phyloP scores from a whole-genome alignment of 2,888 invertebrate genomes.

The Pegoplata infirma region DNA sequence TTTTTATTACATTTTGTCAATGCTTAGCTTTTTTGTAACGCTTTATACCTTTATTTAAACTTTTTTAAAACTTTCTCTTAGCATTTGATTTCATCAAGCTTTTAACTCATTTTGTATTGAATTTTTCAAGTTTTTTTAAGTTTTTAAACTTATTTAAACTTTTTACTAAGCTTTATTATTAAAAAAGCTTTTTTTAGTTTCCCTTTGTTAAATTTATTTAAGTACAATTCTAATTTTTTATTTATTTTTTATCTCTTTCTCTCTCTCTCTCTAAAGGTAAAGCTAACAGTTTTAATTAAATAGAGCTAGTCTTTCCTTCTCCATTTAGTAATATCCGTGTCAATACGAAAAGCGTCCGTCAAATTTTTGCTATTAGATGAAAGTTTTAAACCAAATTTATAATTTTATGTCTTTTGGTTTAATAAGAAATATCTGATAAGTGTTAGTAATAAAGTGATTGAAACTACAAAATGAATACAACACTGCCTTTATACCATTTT shows the following conservation, averaged over 20 bases:
- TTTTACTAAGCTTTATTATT: too few relatives aligned
- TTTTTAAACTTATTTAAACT: too few relatives aligned
- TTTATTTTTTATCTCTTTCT: slow-evolving; percentile 41
- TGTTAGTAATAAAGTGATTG: slow-evolving; percentile 34
- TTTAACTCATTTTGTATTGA: background rate
- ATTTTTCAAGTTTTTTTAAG: slow-evolving; percentile 1
- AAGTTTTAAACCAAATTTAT: slow-evolving; percentile 71
- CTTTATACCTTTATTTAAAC: too few relatives aligned
- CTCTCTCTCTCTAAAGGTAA: slow-evolving; percentile 27
- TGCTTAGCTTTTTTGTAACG: too few relatives aligned
- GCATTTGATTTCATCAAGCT: background rate
- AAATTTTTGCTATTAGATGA: slow-evolving; percentile 77
- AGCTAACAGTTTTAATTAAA: slow-evolving; percentile 44
- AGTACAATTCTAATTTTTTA: slow-evolving; percentile 11
- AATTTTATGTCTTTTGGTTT: slow-evolving; percentile 59
- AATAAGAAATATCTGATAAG: slow-evolving; percentile 55
- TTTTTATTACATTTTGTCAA: background rate
- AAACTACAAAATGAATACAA: slow-evolving; percentile 52
- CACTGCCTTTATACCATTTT: slow-evolving; percentile 76
- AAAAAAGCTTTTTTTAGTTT: too few relatives aligned
- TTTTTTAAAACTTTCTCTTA: background rate
- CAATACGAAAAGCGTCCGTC: slow-evolving; percentile 77
- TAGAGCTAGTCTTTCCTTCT: slow-evolving; percentile 49
- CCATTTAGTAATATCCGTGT: slow-evolving; percentile 69
- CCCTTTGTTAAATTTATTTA: too few relatives aligned